Evolutionary conservation across 2,113 vertebrate genomes (phyloP).

Genomic region (Epinephelus moara): DNA sequence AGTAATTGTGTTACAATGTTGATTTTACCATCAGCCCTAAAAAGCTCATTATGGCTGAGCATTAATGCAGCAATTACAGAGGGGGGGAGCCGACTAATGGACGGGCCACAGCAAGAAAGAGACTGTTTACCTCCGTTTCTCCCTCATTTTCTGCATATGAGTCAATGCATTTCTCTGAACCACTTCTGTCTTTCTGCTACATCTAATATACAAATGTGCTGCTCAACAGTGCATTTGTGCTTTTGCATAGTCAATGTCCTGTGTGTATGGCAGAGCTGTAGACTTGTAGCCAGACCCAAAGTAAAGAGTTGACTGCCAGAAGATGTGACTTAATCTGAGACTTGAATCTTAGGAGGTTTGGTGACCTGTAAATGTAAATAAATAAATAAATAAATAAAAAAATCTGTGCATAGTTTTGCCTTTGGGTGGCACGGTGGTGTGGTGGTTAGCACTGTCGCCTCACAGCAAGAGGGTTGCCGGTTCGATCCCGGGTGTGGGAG

Average conservation of each 20-base stretch:
- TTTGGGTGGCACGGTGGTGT: too few relatives aligned
- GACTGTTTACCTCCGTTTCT: conserved; percentile 34
- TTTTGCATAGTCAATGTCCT: background rate
- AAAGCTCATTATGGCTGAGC: conserved; percentile 30
- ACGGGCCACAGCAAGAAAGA: conserved; percentile 11
- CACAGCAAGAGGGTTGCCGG: too few relatives aligned
- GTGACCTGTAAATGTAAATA: too few relatives aligned
- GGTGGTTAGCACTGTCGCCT: too few relatives aligned
- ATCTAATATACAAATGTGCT: background rate
- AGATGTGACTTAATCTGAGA: too few relatives aligned
- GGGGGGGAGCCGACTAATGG: conserved; percentile 36
- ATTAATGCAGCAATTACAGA: conserved; percentile 45
- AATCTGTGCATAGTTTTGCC: too few relatives aligned
- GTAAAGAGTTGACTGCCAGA: too few relatives aligned
- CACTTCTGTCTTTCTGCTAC: background rate
- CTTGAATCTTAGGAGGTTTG: too few relatives aligned
- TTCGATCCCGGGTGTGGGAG: too few relatives aligned
- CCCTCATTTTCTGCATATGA: conserved; percentile 19
- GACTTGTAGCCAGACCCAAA: too few relatives aligned
- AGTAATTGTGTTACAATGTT: conserved; percentile 19
- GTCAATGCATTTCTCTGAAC: background rate
- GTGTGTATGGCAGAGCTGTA: too few relatives aligned
- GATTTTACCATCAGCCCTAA: conserved; percentile 23
- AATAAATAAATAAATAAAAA: too few relatives aligned
- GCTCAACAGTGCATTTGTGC: background rate